Conservation (phyloP, 2,888 invertebrate species). For the Mylabris sibirica region DNA sequence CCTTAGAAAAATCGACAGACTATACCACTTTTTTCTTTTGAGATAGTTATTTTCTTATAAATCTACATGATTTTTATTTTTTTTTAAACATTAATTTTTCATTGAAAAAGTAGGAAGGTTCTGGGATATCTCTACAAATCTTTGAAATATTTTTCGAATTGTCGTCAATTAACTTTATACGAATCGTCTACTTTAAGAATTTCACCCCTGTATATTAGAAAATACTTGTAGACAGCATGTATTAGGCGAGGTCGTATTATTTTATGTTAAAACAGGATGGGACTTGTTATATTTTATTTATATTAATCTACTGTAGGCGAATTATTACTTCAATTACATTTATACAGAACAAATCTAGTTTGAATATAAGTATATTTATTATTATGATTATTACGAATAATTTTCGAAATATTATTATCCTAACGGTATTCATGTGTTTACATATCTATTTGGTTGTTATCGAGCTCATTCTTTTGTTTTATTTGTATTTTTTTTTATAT, state of each 20-base stretch:
- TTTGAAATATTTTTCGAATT: no score
- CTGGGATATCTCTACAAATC: no score
- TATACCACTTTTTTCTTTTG: no score
- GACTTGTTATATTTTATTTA: constrained; percentile 61
- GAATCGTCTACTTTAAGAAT: no score
- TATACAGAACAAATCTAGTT: constrained; percentile 47
- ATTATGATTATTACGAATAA: constrained; percentile 35
- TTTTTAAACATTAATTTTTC: no score
- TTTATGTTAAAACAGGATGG: constrained; percentile 56
- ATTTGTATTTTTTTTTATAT: background rate
- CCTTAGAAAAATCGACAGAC: no score
- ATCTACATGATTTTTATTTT: no score
- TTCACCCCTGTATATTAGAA: no score
- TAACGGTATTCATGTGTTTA: background rate
- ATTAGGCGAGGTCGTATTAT: constrained; percentile 55
- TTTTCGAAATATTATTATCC: background rate
- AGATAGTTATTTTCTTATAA: no score
- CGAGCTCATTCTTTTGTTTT: background rate
- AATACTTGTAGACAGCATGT: background rate
- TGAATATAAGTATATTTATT: constrained; percentile 36
- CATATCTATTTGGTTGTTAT: background rate
- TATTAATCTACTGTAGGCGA: constrained; percentile 62
- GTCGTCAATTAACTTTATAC: no score
- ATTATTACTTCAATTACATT: constrained; percentile 61
- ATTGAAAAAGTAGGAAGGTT: no score